Base-by-base conservation (phyloP, 2,888 invertebrate genomes). In the Aspidapion aeneum region DNA sequence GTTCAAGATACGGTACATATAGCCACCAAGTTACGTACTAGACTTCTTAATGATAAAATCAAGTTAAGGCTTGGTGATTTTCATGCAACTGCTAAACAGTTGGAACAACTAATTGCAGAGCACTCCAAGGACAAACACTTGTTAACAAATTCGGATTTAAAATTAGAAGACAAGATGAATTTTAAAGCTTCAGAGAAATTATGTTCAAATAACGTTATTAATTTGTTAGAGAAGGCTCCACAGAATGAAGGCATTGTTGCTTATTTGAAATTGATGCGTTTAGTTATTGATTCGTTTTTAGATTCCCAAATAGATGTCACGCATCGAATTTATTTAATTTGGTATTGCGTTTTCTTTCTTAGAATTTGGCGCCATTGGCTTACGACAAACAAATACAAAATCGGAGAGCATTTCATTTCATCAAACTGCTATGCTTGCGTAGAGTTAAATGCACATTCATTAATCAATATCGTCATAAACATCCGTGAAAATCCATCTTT, bases 151-250 rank as follows among this genome's bases (percentile, higher is more conserved):
- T 65, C 61, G 19, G 66, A 69, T 59, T 19, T 69, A 18, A 61
- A 65, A 20, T 35, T 60, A n/a, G 56, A 66, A 49, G 71, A 71
- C 49, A 71, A 72, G 57, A 71, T 74, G 72, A 71, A 71, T 63
- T 72, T 70, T 51, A 49, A 19, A 57, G 69, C 72, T 9, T 68
- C 69, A n/a, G 62, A 67, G 19, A 69, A 68, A 68, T 68, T 72
- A 35, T 70, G 68, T 50, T 22, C 18, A 48, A 12, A 18, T 1
- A 9, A 7, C n/a, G 55, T 63, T 12, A 21, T 48, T 48, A 35
- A 52, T 50, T n/a, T 55, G 35, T 21, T 64, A 18, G 22, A 56
- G n/a, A 50, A 20, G 21, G 18, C 57, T 19, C 57, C 62, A 12
- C n/a, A 58, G 2, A 57, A 21, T 58, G 16, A 17, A 35, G 35